phyloP scores from a whole-genome alignment of 2,113 vertebrate species.

The Heterochromis multidens region DNA sequence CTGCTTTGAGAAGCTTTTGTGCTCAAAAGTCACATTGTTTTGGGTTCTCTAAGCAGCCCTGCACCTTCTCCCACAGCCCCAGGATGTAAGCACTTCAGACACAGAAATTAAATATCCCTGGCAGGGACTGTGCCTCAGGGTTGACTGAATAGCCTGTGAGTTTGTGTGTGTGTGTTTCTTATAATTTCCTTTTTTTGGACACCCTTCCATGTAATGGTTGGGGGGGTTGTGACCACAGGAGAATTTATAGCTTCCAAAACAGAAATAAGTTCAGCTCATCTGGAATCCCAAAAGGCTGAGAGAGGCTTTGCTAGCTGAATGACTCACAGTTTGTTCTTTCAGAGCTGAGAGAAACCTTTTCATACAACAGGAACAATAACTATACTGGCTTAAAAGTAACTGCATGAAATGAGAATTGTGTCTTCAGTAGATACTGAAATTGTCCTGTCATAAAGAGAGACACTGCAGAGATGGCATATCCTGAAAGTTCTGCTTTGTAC shows the following conservation, averaged over 20 bases:
- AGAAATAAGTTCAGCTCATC: neutral
- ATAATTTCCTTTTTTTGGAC: neutral
- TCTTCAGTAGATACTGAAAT: neutral
- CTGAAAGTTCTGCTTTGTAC: neutral
- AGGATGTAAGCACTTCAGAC: slow-evolving; percentile 9
- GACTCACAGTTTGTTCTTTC: slow-evolving; percentile 41
- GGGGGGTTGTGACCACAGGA: neutral
- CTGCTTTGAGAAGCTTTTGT: slow-evolving; percentile 9
- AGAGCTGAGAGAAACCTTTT: slow-evolving; percentile 16
- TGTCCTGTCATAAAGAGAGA: neutral
- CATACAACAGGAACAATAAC: neutral
- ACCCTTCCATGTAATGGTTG: neutral
- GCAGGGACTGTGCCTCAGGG: slow-evolving; percentile 4
- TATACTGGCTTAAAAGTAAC: neutral
- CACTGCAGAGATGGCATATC: neutral
- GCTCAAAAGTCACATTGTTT: slow-evolving; percentile 7
- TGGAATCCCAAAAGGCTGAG: neutral
- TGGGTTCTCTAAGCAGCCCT: neutral
- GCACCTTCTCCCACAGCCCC: neutral
- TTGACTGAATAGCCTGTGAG: neutral
- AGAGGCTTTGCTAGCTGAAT: neutral
- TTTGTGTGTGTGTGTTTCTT: neutral
- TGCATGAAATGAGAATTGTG: neutral
- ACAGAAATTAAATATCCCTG: slow-evolving; percentile 18
- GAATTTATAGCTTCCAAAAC: neutral